Conservation (phyloP, 2,888 invertebrate species). For the Chloromyia formosa region DNA sequence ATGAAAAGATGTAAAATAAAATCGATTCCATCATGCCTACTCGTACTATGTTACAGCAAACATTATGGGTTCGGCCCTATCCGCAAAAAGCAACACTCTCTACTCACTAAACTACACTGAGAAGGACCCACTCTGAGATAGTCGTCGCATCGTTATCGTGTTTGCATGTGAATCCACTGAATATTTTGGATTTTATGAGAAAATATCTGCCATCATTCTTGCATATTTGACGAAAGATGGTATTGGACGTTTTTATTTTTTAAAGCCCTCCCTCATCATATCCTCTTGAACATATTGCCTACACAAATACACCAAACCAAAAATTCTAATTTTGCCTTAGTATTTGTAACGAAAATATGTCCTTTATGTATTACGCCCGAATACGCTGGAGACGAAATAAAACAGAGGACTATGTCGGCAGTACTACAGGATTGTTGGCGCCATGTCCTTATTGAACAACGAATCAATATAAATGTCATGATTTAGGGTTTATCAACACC, state of each 20-base stretch:
- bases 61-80: too few species aligned
- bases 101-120: too few species aligned
- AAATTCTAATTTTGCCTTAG: neutral
- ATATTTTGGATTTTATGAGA: slow-evolving; percentile 2
- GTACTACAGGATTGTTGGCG: slow-evolving; percentile 33
- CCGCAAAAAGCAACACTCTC: too few species aligned
- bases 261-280: neutral
- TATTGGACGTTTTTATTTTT: slow-evolving; percentile 3
- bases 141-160: neutral
- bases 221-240: slow-evolving; percentile 8
- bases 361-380: neutral
- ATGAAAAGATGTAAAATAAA: too few species aligned
- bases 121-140: too few species aligned
- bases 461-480: slow-evolving; percentile 41
- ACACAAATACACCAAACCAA: neutral
- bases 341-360: neutral
- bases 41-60: too few species aligned
- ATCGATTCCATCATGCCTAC: too few species aligned
- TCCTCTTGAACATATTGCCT: neutral
- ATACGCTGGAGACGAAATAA: neutral
- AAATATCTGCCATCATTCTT: slow-evolving; percentile 4
- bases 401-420: neutral
- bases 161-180: slow-evolving; percentile 3
- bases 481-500: slow-evolving; percentile 39
- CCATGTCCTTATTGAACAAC: slow-evolving; percentile 33